Conservation (phyloP, 2,113 vertebrate species). For the Burhinus bistriatus region DNA sequence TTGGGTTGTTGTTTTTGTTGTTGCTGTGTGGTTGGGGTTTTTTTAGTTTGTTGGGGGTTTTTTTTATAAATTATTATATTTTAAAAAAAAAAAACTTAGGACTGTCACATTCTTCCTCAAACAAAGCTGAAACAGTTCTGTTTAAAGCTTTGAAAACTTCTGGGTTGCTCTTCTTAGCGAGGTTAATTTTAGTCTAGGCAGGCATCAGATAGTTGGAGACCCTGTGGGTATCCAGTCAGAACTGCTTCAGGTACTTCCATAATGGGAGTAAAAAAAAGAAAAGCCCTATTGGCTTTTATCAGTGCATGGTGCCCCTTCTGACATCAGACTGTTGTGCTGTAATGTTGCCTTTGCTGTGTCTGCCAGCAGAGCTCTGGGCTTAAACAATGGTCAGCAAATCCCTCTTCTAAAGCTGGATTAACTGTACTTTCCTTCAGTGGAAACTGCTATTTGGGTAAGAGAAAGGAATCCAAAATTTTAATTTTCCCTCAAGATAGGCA, state of each 20-base stretch:
- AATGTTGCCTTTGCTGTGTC: constrained; percentile 24
- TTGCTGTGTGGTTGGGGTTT: neutral
- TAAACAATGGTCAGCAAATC: constrained; percentile 67
- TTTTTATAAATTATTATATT: neutral
- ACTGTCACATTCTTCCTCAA: neutral
- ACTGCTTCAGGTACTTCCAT: neutral
- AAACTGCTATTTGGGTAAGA: constrained; percentile 49
- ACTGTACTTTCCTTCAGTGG: constrained; percentile 62
- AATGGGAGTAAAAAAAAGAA: neutral
- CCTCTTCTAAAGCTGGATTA: constrained; percentile 64
- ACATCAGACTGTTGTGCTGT: constrained; percentile 21
- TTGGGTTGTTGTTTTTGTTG: too few species aligned
- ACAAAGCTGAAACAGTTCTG: neutral
- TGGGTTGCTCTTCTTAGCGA: neutral
- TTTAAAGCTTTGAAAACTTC: neutral
- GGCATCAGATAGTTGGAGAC: neutral
- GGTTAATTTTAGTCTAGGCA: neutral
- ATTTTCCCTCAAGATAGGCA: constrained; percentile 26
- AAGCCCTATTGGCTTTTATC: constrained; percentile 7
- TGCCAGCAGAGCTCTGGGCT: constrained; percentile 40
- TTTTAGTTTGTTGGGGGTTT: too few species aligned
- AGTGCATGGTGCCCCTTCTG: neutral
- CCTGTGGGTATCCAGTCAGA: neutral
- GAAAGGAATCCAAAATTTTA: constrained; percentile 25
- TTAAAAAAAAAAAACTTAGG: neutral